Evolutionary conservation across 2,888 invertebrate species (phyloP).

Genomic region (Andrena haemorrhoa): DNA sequence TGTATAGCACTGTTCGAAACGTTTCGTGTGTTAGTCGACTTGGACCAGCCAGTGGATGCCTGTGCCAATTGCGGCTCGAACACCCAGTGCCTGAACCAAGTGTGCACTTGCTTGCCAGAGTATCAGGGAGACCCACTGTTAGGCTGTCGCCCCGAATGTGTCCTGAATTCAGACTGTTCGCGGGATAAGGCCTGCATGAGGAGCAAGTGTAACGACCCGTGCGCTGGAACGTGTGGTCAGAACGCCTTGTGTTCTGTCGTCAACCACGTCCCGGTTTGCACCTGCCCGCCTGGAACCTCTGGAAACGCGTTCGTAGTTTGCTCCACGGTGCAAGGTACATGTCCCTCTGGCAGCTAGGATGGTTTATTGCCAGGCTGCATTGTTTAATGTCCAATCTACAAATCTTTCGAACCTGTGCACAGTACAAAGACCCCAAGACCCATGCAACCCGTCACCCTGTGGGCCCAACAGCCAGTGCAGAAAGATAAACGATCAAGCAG

Average conservation of each 20-base stretch:
- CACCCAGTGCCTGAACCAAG: slow-evolving; percentile 88
- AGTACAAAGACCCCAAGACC: slow-evolving; percentile 86
- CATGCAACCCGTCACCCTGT: slow-evolving; percentile 90
- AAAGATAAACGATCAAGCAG: slow-evolving; percentile 87
- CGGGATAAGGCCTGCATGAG: slow-evolving; percentile 89
- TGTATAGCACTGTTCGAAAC: neutral
- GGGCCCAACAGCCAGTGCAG: slow-evolving; percentile 93
- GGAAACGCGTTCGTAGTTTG: slow-evolving; percentile 91
- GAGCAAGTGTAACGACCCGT: slow-evolving; percentile 91
- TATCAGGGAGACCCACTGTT: slow-evolving; percentile 91
- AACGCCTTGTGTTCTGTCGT: slow-evolving; percentile 85
- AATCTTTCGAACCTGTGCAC: slow-evolving; percentile 40
- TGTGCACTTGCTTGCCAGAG: slow-evolving; percentile 90
- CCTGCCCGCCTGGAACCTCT: slow-evolving; percentile 88
- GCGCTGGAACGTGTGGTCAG: slow-evolving; percentile 89
- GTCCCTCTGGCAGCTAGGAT: neutral
- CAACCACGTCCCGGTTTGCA: slow-evolving; percentile 89
- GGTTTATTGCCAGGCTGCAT: neutral
- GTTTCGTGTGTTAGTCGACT: slow-evolving; percentile 12
- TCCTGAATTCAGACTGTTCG: slow-evolving; percentile 90
- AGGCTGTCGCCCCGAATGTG: slow-evolving; percentile 92
- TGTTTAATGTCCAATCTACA: slow-evolving; percentile 67
- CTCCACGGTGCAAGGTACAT: slow-evolving; percentile 80
- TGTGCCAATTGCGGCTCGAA: slow-evolving; percentile 91
- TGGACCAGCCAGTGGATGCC: slow-evolving; percentile 85